These are phyloP conservation scores for Sarotherodon lohbergeri DNA, from an alignment of 2,113 vertebrate species.

Conservation along the genomic window DNA sequence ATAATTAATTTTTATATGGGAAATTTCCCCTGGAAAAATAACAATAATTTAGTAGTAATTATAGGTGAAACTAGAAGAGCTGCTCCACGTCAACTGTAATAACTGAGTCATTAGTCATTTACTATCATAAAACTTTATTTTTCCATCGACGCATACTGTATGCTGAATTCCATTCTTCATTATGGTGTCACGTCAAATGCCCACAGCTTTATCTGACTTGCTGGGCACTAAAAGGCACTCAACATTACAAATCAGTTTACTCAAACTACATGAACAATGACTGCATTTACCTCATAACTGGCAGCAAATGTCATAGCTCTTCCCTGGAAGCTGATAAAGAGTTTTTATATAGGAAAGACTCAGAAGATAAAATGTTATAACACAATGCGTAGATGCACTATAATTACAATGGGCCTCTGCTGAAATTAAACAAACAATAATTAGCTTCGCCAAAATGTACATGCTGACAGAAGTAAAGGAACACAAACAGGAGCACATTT, in stretches of 20 bases:
- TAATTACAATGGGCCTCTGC: background rate
- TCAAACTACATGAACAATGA: background rate
- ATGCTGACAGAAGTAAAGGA: background rate
- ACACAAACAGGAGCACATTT: background rate
- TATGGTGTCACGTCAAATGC: background rate
- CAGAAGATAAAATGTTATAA: background rate
- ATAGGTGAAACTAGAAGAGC: background rate
- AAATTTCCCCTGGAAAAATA: background rate
- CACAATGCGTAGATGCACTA: background rate
- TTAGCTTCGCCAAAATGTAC: background rate
- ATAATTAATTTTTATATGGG: background rate
- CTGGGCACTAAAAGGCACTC: background rate
- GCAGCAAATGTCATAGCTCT: background rate
- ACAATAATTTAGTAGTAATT: background rate
- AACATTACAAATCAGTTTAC: background rate
- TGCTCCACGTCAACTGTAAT: background rate
- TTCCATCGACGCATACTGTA: background rate
- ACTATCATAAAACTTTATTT: background rate
- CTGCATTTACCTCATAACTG: background rate
- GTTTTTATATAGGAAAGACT: background rate
- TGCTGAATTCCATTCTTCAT: background rate
- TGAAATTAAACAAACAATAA: background rate
- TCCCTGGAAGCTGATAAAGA: background rate
- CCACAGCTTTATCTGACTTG: background rate
- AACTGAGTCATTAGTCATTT: background rate